Evolutionary conservation across 2,888 invertebrate genomes (phyloP).

Genomic region (Leptogaster cylindrica): DNA sequence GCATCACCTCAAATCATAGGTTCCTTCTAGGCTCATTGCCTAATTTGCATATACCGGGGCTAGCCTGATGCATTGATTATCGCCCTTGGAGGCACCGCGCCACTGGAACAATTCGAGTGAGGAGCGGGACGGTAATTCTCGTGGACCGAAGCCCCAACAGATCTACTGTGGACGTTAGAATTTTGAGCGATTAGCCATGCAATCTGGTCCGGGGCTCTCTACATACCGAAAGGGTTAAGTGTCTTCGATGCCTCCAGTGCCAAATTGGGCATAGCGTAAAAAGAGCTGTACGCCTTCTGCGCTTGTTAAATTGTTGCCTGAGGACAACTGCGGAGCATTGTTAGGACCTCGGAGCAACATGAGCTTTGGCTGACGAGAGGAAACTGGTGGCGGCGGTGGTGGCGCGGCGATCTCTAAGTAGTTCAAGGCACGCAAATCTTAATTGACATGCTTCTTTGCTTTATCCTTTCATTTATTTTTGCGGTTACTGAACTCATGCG

Average conservation of each 20-base stretch:
- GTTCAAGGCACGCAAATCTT: conserved; percentile 26
- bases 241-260: conserved; percentile 13
- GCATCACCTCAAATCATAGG: conserved; percentile 38
- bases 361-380: background rate
- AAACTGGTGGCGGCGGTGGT: conserved; percentile 29
- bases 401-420: conserved; percentile 27
- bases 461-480: background rate
- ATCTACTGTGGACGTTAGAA: conserved; percentile 21
- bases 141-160: background rate
- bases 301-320: conserved; percentile 33
- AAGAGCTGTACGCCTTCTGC: conserved; percentile 35
- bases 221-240: background rate
- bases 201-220: conserved; percentile 1
- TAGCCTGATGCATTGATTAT: conserved; percentile 34
- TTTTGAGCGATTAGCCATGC: conserved; percentile 1
- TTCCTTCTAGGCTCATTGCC: conserved; percentile 24
- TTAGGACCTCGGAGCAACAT: background rate
- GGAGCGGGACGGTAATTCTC: background rate
- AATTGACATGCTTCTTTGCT: conserved; percentile 10
- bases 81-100: conserved; percentile 23
- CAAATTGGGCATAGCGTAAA: conserved; percentile 29
- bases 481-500: conserved; percentile 7
- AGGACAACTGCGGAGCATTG: conserved; percentile 15
- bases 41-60: conserved; percentile 30
- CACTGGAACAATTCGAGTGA: conserved; percentile 32